phyloP scores from a whole-genome alignment of 2,113 vertebrate genomes.

The Pachyramphus minor region DNA sequence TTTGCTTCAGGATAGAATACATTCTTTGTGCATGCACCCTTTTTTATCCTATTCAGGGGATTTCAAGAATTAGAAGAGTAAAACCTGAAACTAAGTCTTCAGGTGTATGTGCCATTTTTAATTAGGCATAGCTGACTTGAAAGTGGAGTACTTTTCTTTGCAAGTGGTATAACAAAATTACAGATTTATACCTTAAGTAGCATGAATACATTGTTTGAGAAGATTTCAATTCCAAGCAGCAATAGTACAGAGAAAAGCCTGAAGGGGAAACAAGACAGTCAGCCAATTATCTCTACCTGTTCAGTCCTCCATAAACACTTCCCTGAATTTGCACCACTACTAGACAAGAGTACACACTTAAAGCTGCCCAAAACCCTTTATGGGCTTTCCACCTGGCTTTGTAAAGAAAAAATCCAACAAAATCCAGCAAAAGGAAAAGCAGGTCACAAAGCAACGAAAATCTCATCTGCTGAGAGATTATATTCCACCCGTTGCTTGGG shows the following conservation, averaged over 20 bases:
- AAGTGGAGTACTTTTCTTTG: neutral
- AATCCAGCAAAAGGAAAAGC: neutral
- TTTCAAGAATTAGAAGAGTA: neutral
- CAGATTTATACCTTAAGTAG: neutral
- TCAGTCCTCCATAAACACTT: neutral
- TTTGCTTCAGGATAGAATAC: neutral
- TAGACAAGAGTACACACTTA: neutral
- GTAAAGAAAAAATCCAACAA: neutral
- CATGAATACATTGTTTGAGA: neutral
- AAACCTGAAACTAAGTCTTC: neutral
- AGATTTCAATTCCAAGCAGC: neutral
- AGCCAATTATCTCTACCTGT: neutral
- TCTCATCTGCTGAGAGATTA: neutral
- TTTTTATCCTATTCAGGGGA: neutral
- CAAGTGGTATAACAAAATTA: neutral
- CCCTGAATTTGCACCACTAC: neutral
- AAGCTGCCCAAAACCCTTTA: neutral
- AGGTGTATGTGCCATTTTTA: neutral
- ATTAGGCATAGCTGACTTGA: neutral
- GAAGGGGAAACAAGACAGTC: neutral
- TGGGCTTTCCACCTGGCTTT: neutral
- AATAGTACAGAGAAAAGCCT: neutral
- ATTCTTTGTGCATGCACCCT: neutral
- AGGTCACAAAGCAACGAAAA: neutral
- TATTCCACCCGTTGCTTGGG: neutral